Base-by-base conservation (phyloP, 2,888 invertebrate genomes). In the Agrochola lota region DNA sequence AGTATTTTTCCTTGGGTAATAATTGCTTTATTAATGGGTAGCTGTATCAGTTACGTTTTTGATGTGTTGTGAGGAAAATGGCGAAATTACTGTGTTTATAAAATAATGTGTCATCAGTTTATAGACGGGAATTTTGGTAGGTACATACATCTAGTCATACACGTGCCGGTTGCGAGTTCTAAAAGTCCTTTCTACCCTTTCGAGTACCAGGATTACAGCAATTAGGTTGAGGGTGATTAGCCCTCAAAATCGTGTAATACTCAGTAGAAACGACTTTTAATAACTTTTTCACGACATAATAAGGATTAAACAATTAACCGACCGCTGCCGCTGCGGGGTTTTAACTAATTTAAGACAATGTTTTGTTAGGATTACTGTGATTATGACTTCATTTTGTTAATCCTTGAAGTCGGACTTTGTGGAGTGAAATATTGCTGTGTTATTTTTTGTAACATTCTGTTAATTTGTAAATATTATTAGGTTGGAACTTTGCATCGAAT, bases 291-390 rank as follows among this genome's bases (percentile, higher is more conserved):
- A 75, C 60, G 62, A 77, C 59, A 73, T 84, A 74, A 71, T 76
- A 71, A 59, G 72, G 85, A 79, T 87, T 87, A 81, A 64, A 72
- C 71, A 84, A 86, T 86, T 86, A 81, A 43, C 69, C 59, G 66
- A 57, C 73, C 62, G 71, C 63, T 23, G 62, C 73, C 62, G 71
- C 63, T 17, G 62, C 26, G 57, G 63, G 59, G 26, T 35, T 73
- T 74, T 59, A 74, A 76, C 57, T 55, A 70, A 75, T 75, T 20
- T 59, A 30, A 80, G 64, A 67, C 63, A 67, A 77, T 80, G 77
- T 83, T 85, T 78, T 77, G 74, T 80, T 83, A 80, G 78, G 78
- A 67, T 52, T 59, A 12, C 64, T 63, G 70, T 59, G 59, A 83
- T 80, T 74, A 83, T 73, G 60, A 73, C 35, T 83, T 74, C 26